Conservation (phyloP, 1,140 invertebrate species). For the Andrena cerasifolii region DNA sequence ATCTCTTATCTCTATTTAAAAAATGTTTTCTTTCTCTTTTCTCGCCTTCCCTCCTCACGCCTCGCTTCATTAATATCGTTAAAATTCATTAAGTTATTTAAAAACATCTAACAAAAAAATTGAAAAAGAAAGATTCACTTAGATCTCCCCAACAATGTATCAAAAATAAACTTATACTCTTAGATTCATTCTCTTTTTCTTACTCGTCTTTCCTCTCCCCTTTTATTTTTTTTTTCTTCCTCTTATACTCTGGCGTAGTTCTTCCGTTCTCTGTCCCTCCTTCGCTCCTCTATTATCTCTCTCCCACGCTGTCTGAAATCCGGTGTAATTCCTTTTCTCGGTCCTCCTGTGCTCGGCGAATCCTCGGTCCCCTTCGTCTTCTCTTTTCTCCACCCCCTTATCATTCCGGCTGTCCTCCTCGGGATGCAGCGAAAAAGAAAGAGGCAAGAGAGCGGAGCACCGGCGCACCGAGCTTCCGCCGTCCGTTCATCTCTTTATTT, state of each 20-base stretch:
- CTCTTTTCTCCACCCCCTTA: not conserved
- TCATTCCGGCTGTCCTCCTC: conserved; percentile 4
- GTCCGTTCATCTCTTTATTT: conserved; percentile 9
- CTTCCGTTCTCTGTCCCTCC: conserved; percentile 24
- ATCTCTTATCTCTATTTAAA: conserved; percentile 60
- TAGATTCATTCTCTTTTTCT: conserved; percentile 68
- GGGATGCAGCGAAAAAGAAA: conserved; percentile 32
- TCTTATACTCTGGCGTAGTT: conserved; percentile 9
- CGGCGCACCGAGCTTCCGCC: not conserved
- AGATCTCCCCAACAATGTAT: conserved; percentile 80
- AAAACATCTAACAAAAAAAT: conserved; percentile 79
- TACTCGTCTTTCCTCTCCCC: conserved; percentile 31
- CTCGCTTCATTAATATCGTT: conserved; percentile 74
- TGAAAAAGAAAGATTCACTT: conserved; percentile 76
- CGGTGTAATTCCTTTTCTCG: conserved; percentile 26
- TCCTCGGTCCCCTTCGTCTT: not conserved
- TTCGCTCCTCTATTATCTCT: conserved; percentile 5
- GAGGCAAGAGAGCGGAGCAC: conserved; percentile 23
- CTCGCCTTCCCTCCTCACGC: conserved; percentile 38
- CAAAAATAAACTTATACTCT: conserved; percentile 82
- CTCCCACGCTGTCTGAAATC: conserved; percentile 10
- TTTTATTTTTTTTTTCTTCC: conserved; percentile 10
- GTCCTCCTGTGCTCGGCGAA: conserved; percentile 4
- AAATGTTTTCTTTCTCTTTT: conserved; percentile 40
- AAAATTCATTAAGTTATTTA: conserved; percentile 81